Evolutionary conservation across 2,888 invertebrate species (phyloP).

Genomic region (Cephus spinipes): DNA sequence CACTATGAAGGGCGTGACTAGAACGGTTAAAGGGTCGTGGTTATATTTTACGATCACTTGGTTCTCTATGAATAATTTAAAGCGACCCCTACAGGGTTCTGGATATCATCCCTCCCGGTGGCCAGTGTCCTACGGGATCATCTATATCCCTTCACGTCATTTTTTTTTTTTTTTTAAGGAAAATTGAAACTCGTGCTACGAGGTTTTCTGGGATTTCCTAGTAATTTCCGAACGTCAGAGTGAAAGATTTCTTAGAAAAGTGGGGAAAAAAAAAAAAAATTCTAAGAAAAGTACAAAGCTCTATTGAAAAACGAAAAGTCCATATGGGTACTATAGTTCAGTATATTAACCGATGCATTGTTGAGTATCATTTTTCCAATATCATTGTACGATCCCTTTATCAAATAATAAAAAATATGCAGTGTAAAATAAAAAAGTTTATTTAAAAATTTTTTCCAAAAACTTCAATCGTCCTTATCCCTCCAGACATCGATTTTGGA

Average conservation of each 20-base stretch:
- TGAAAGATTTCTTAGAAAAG: no score
- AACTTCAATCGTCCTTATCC: background rate
- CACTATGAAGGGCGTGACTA: background rate
- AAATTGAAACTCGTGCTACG: background rate
- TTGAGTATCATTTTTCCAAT: background rate
- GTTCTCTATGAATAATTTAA: conserved; percentile 57
- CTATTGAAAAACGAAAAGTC: background rate
- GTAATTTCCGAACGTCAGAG: background rate
- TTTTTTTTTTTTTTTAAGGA: background rate
- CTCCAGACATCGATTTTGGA: background rate
- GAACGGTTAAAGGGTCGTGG: conserved; percentile 8
- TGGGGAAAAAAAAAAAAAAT: background rate
- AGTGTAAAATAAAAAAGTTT: background rate
- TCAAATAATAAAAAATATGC: background rate
- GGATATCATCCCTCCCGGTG: conserved; percentile 1
- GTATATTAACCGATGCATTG: background rate
- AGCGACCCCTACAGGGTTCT: conserved; percentile 19
- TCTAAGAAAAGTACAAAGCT: background rate
- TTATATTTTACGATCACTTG: conserved; percentile 52
- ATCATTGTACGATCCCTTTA: background rate
- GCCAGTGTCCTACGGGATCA: background rate
- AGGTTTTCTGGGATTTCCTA: background rate
- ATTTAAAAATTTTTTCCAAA: background rate
- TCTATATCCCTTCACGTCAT: background rate
- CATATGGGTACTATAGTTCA: background rate